These are phyloP conservation scores for Drosophila pectinifera DNA, from an alignment of 1,140 invertebrate genomes.

Conservation along the genomic window DNA sequence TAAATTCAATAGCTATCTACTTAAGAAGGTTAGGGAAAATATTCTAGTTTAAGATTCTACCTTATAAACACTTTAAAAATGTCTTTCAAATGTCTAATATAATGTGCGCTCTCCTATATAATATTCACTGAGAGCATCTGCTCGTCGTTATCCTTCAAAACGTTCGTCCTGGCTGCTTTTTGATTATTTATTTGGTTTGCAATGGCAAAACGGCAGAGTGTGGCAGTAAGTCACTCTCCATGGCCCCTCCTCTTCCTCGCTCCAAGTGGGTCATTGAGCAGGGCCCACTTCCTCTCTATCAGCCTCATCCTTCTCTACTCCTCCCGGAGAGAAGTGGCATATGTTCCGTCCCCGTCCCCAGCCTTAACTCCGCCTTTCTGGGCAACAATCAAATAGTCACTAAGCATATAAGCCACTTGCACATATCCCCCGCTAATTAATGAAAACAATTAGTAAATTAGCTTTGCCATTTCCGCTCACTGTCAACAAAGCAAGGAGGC, in stretches of 20 bases:
- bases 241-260: slow-evolving; percentile 8
- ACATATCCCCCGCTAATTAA: slow-evolving; percentile 68
- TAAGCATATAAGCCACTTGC: slow-evolving; percentile 51
- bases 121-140: slow-evolving; percentile 22
- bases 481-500: slow-evolving; percentile 49
- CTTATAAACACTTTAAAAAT: no score
- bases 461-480: slow-evolving; percentile 61
- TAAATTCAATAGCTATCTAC: no score
- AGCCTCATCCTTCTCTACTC: slow-evolving; percentile 16
- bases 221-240: slow-evolving; percentile 25
- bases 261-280: slow-evolving; percentile 65
- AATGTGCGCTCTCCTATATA: no score
- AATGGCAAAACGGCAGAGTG: slow-evolving; percentile 23
- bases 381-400: slow-evolving; percentile 54
- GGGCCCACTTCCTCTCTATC: slow-evolving; percentile 7
- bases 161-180: background rate
- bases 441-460: slow-evolving; percentile 83
- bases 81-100: background rate
- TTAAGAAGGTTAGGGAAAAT: no score
- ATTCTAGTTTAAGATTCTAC: background rate
- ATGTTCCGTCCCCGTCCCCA: slow-evolving; percentile 3
- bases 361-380: slow-evolving; percentile 2
- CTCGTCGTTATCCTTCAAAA: background rate
- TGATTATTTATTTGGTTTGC: slow-evolving; percentile 33
- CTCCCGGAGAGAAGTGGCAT: slow-evolving; percentile 15